Percentiles rank a stretch among this genome's conserved stretches.
Conservation (phyloP, 1,140 invertebrate genomes). For the Cyclina sinensis region DNA sequence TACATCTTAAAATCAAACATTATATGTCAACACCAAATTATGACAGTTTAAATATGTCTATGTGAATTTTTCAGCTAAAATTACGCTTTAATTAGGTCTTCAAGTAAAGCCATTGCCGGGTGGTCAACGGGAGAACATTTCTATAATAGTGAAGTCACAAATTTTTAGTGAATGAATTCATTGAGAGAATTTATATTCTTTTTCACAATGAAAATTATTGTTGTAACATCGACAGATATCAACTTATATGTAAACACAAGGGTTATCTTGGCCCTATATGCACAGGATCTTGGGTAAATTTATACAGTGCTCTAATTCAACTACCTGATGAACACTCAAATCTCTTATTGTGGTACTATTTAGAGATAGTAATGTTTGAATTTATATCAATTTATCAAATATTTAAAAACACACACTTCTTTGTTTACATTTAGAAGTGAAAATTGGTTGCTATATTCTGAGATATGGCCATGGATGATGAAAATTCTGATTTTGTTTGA, state of each 20-base stretch:
- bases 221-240: slow-evolving; percentile 17
- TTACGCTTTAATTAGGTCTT: slow-evolving; percentile 45
- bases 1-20: slow-evolving; percentile 68
- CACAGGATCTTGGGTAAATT: slow-evolving; percentile 64
- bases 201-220: slow-evolving; percentile 9
- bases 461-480: no score
- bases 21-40: slow-evolving; percentile 61
- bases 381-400: slow-evolving; percentile 62
- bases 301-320: slow-evolving; percentile 58
- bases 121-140: not conserved
- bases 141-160: no score
- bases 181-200: not conserved
- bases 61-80: slow-evolving; percentile 45
- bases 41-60: slow-evolving; percentile 63
- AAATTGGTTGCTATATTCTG: not conserved
- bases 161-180: not conserved
- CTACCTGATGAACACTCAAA: slow-evolving; percentile 31
- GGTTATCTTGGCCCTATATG: slow-evolving; percentile 62
- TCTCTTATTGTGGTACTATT: slow-evolving; percentile 33
- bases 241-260: slow-evolving; percentile 62
- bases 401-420: slow-evolving; percentile 34
- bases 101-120: not conserved
- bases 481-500: no score
- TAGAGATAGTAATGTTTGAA: slow-evolving; percentile 59
- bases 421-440: slow-evolving; percentile 21